Percentiles rank a stretch among this genome's conserved stretches.
These are phyloP conservation scores for Brenthis hecate DNA, from an alignment of 2,888 invertebrate genomes.

Conservation along the genomic window DNA sequence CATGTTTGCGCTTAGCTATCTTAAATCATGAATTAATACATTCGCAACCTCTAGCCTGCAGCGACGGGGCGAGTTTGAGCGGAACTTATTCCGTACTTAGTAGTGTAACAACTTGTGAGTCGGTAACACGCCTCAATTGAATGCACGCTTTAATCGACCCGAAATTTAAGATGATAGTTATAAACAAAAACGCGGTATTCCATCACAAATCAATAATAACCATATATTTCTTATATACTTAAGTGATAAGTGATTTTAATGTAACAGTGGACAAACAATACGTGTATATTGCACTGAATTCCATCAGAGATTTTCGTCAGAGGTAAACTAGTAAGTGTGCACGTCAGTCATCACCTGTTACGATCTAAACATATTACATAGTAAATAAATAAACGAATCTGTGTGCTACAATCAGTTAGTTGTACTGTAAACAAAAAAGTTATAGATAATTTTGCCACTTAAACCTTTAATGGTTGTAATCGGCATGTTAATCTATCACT, in stretches of 20 bases:
- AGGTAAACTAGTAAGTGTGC: slow-evolving; percentile 42
- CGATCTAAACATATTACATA: slow-evolving; percentile 9
- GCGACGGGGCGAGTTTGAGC: slow-evolving; percentile 45
- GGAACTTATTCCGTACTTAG: slow-evolving; percentile 47
- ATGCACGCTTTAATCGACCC: slow-evolving; percentile 38
- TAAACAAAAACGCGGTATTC: slow-evolving; percentile 32
- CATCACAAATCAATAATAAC: slow-evolving; percentile 28
- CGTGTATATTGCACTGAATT: slow-evolving; percentile 41
- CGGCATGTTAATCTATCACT: slow-evolving; percentile 45
- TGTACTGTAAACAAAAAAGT: slow-evolving; percentile 14
- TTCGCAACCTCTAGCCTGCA: slow-evolving; percentile 46
- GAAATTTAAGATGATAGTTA: slow-evolving; percentile 42
- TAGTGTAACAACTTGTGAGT: slow-evolving; percentile 63
- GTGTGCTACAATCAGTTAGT: slow-evolving; percentile 21
- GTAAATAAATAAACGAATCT: slow-evolving; percentile 30
- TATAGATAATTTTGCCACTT: slow-evolving; percentile 42
- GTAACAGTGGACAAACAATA: slow-evolving; percentile 37
- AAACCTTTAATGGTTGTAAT: slow-evolving; percentile 51
- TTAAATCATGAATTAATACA: slow-evolving; percentile 67
- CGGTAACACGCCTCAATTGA: slow-evolving; percentile 61
- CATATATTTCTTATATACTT: slow-evolving; percentile 7
- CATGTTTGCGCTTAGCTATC: slow-evolving; percentile 53
- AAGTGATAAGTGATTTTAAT: slow-evolving; percentile 36
- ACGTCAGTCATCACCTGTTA: slow-evolving; percentile 34
- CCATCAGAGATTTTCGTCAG: slow-evolving; percentile 34